phyloP scores from a whole-genome alignment of 2,113 vertebrate genomes.

The Xenopus borealis region DNA sequence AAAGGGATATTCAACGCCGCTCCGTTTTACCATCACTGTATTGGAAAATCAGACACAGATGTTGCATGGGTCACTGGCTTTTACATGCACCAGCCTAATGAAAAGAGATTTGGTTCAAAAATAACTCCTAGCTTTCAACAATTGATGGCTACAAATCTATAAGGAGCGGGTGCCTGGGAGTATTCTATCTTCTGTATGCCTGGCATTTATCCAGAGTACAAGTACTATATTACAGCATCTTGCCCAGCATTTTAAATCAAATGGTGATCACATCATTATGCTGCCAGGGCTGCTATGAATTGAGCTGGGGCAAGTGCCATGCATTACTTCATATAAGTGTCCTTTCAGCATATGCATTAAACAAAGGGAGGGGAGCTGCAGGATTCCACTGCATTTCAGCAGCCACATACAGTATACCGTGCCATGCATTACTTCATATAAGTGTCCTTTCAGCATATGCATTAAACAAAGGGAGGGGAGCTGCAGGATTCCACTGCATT shows the following conservation, averaged over 20 bases:
- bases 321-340: not conserved
- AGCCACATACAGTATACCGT: too few relatives aligned
- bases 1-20: not conserved
- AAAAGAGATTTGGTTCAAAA: conserved; percentile 27
- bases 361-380: not conserved
- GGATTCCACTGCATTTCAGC: not conserved
- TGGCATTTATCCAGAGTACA: conserved; percentile 14
- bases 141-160: conserved; percentile 23
- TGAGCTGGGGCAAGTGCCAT: not conserved
- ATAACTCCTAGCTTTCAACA: conserved; percentile 25
- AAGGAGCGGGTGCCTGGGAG: conserved; percentile 10
- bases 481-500: not conserved
- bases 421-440: not conserved
- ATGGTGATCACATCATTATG: not conserved
- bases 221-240: conserved; percentile 7
- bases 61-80: conserved; percentile 31
- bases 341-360: not conserved
- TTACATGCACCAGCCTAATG: conserved; percentile 36
- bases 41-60: not conserved
- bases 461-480: not conserved
- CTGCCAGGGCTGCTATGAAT: not conserved
- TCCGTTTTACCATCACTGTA: conserved; percentile 7
- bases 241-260: conserved; percentile 3
- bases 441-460: not conserved
- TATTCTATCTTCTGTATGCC: conserved; percentile 8